Percentiles rank a stretch among this genome's conserved stretches.
Conservation (phyloP, 2,888 invertebrate genomes). For the Nemotelus nigrinus region DNA sequence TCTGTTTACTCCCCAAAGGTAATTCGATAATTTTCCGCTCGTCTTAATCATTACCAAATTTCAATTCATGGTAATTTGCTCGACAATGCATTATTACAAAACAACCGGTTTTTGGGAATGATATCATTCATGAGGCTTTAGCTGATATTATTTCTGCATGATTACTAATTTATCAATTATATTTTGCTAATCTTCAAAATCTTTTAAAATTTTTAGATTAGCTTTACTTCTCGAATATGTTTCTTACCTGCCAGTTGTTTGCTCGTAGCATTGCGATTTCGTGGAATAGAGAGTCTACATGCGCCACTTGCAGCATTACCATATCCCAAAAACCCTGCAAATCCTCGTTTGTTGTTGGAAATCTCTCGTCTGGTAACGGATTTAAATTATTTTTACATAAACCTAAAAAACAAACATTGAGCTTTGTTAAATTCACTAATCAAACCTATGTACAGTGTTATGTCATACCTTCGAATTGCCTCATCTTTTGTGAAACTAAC, state of each 20-base stretch:
- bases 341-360: slow-evolving; percentile 89
- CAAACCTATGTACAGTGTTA: neutral
- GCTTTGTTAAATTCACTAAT: slow-evolving; percentile 25
- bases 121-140: too few species aligned
- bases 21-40: too few species aligned
- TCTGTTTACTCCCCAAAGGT: too few species aligned
- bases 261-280: slow-evolving; percentile 72
- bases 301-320: slow-evolving; percentile 90
- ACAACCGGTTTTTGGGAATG: too few species aligned
- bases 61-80: too few species aligned
- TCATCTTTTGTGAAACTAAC: slow-evolving; percentile 90
- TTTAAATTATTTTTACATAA: slow-evolving; percentile 74
- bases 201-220: too few species aligned
- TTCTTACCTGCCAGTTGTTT: slow-evolving; percentile 75
- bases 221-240: neutral
- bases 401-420: slow-evolving; percentile 65
- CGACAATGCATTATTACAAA: too few species aligned
- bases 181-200: too few species aligned
- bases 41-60: too few species aligned
- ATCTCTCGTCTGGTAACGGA: slow-evolving; percentile 79
- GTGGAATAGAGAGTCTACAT: slow-evolving; percentile 81
- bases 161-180: too few species aligned
- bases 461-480: slow-evolving; percentile 85
- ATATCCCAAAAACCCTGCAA: slow-evolving; percentile 98
- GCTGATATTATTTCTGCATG: too few species aligned